Base-by-base conservation (phyloP, 2,888 invertebrate genomes). In the Nemotelus nigrinus region DNA sequence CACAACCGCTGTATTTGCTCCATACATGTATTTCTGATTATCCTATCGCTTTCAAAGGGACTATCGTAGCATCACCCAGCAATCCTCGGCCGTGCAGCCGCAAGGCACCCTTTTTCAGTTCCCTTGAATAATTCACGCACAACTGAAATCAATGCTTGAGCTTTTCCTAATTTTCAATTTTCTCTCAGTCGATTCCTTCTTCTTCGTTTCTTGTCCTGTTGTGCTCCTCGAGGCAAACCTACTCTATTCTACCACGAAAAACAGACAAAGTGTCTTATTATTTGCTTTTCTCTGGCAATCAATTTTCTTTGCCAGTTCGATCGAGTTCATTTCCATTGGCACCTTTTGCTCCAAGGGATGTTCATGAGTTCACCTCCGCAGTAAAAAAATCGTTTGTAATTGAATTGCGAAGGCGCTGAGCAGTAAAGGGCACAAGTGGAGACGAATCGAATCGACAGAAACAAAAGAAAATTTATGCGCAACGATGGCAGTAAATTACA, bases 141-240 rank as follows among this genome's bases (percentile, higher is more conserved):
- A 74, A 60, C n/a, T 60, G 63, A 74, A 74, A 74, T 74, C 74
- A 74, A 74, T 74, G 63, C 74, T 53, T 6, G 60, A 60, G 74
- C 50, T 60, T 67, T 79, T 74, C 63, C 77, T 79, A 79, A 79
- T 79, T 79, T 79, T 79, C 79, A 79, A 79, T 79, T 79, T 79
- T 79, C 77, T 44, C 57, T 47, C 43, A 25, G 25, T 25, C 25
- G 25, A 25, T 25, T 58, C 55, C 70, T 78, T 68, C 78, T 6
- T 10, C 10, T 43, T 53, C 77, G 45, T 44, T 25, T 7, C 48
- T 41, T 25, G 25, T 25, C 25, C 25, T 25, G 25, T 25, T 25
- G 25, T 25, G 25, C 25, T 25, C 25, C 25, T 25, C 25, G 25
- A 25, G 25, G 25, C 25, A 25, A 25, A 25, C 45, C 63, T 8